Evolutionary conservation across 2,888 invertebrate genomes (phyloP), one percentile per base, ranked within the genome.

Genomic region (Aproaerema taeniolella): DNA sequence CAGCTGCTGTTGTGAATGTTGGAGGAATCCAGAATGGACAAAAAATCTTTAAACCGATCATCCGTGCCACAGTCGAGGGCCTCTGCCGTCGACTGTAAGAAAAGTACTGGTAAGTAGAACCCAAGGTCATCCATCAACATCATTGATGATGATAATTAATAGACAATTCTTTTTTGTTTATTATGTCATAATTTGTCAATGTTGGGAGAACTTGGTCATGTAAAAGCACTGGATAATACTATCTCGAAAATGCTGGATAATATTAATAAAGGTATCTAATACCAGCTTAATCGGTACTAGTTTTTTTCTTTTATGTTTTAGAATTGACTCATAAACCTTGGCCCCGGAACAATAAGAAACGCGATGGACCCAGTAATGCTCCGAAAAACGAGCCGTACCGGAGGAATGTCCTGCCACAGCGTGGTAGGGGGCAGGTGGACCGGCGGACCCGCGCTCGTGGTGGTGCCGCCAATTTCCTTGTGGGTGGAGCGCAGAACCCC

Each of bases 401-500:
- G 8, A 81, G 75, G 55, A 95, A 93, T 81, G 91, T 91, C 47
- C 82, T 88, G 59, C 79, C 90, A 56, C 92, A 92, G 70, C 90
- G 91, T 69, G 85, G 88, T 64, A 90, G 90, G 83, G 88, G 88
- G 63, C 86, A 89, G 79, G 89, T 91, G 80, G 93, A 93, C 79
- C 89, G 92, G 80, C 92, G 92, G 67, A 89, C 90, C 81, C 89
- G 91, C 62, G 83, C 92, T 70, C 91, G 92, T 69, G 83, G 80
- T 62, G 37, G 59, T 47, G 67, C 88, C 72, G 55, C 83, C 61
- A 77, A 80, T 56, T 66, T 61, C 59, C 46, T 63, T 74, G 44
- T 87, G 87, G 88, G 89, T 91, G 87, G 93, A 92, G 88, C 90
- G 88, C 89, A 89, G 91, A 88, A 88, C 89, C 56, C 92, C 92